Percentiles rank a stretch among this genome's conserved stretches.
Conservation (phyloP, 2,113 vertebrate species). For the Diadophis punctatus region DNA sequence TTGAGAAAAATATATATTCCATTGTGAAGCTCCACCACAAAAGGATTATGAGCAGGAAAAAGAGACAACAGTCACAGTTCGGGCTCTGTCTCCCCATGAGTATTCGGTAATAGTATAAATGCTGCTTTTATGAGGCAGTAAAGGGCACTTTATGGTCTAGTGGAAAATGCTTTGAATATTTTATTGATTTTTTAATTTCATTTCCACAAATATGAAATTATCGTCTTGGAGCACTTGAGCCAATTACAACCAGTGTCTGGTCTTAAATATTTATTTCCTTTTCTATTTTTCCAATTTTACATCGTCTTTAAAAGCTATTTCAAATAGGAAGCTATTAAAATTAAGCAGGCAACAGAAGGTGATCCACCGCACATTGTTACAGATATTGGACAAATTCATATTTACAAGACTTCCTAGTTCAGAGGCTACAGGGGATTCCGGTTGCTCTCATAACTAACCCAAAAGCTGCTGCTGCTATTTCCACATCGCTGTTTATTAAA, state of each 20-base stretch:
- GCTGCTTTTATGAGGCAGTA: slow-evolving; percentile 40
- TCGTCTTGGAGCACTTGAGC: slow-evolving; percentile 14
- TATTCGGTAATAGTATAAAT: slow-evolving; percentile 40
- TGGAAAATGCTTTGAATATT: slow-evolving; percentile 36
- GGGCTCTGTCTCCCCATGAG: slow-evolving; percentile 15
- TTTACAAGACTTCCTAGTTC: background rate
- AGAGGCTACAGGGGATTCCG: background rate
- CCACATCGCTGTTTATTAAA: background rate
- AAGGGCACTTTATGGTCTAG: slow-evolving; percentile 31
- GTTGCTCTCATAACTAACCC: background rate
- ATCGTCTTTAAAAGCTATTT: slow-evolving; percentile 11
- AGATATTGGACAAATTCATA: background rate
- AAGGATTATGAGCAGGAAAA: slow-evolving; percentile 36
- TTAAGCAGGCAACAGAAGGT: background rate
- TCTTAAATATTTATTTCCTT: slow-evolving; percentile 38
- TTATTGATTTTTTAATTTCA: slow-evolving; percentile 45
- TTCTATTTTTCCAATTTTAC: background rate
- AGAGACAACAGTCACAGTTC: slow-evolving; percentile 19
- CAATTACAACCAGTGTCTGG: slow-evolving; percentile 12
- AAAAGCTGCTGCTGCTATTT: background rate
- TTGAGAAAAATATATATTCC: background rate
- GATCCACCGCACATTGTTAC: background rate
- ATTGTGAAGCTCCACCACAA: slow-evolving; percentile 12
- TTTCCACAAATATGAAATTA: slow-evolving; percentile 23
- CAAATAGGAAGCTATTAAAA: slow-evolving; percentile 21